Percentiles rank a stretch among this genome's conserved stretches.
Evolutionary conservation across 23 tunicate genomes (phyloP).

Genomic region (Halocynthia roretzi): DNA sequence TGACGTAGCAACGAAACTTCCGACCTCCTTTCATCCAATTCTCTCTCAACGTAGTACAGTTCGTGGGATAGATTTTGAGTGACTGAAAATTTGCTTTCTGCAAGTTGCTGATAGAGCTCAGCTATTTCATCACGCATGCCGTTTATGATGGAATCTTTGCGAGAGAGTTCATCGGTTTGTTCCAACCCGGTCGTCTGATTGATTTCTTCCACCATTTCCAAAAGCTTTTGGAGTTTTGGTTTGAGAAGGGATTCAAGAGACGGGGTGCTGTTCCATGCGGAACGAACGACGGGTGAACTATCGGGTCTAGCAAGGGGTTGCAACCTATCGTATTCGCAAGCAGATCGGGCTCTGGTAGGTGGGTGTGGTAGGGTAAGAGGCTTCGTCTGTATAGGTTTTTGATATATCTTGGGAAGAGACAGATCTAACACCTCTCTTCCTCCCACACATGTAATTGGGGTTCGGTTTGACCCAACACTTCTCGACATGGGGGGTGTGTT

Average conservation of each 20-base stretch:
- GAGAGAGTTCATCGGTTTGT: constrained; percentile 11
- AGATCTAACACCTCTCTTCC: background rate
- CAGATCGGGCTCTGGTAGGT: constrained; percentile 16
- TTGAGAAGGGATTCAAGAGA: background rate
- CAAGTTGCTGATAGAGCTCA: constrained; percentile 27
- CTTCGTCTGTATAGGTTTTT: background rate
- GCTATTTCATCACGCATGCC: constrained; percentile 46
- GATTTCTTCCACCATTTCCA: constrained; percentile 75
- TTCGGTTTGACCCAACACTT: background rate
- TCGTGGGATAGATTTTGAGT: constrained; percentile 40
- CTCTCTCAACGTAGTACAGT: constrained; percentile 60
- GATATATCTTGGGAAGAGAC: constrained; percentile 13
- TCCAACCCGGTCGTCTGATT: constrained; percentile 57
- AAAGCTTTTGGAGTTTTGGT: constrained; percentile 48
- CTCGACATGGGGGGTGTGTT: constrained; percentile 16
- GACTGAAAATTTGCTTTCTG: constrained; percentile 6
- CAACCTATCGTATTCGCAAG: constrained; percentile 6
- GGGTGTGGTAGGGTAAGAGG: constrained; percentile 9
- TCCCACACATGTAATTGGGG: too few species aligned
- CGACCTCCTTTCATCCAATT: constrained; percentile 29
- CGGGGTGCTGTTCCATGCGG: constrained; percentile 12
- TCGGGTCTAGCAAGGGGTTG: background rate
- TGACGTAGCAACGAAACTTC: constrained; percentile 45
- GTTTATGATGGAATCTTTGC: constrained; percentile 44
- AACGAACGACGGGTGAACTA: background rate